Percentiles rank a stretch among this genome's conserved stretches.
Conservation (phyloP, 2,113 vertebrate species). For the Rhynchomys soricoides region DNA sequence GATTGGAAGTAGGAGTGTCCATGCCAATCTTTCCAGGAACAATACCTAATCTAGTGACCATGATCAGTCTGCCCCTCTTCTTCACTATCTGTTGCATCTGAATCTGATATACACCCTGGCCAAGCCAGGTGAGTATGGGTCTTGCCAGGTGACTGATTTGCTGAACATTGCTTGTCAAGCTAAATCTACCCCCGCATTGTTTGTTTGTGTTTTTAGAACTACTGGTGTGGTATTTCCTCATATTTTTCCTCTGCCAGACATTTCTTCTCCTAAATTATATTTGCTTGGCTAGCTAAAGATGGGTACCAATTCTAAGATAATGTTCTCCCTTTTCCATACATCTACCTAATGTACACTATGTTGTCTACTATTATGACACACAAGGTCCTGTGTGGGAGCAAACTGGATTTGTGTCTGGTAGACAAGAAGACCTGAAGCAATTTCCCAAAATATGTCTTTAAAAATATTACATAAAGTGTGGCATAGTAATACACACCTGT, state of each 20-base stretch:
- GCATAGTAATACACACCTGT: neutral
- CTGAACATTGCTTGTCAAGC: neutral
- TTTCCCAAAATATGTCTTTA: neutral
- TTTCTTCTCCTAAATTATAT: conserved; percentile 20
- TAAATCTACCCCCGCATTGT: neutral
- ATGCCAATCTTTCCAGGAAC: neutral
- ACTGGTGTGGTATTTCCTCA: neutral
- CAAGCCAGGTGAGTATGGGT: neutral
- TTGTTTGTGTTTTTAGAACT: neutral
- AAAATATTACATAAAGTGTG: neutral
- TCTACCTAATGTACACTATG: neutral
- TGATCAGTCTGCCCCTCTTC: neutral
- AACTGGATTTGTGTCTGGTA: neutral
- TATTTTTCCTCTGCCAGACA: neutral
- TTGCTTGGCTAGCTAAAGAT: conserved; percentile 28
- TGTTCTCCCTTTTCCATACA: neutral
- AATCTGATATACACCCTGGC: neutral
- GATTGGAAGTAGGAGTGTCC: neutral
- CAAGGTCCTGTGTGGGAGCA: neutral
- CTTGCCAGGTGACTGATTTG: neutral
- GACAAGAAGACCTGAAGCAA: conserved; percentile 13
- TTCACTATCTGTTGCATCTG: neutral
- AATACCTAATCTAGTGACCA: neutral
- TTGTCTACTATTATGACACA: neutral
- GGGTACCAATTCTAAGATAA: neutral